phyloP scores from a whole-genome alignment of 2,113 vertebrate genomes.

The Coracopsis vasa region DNA sequence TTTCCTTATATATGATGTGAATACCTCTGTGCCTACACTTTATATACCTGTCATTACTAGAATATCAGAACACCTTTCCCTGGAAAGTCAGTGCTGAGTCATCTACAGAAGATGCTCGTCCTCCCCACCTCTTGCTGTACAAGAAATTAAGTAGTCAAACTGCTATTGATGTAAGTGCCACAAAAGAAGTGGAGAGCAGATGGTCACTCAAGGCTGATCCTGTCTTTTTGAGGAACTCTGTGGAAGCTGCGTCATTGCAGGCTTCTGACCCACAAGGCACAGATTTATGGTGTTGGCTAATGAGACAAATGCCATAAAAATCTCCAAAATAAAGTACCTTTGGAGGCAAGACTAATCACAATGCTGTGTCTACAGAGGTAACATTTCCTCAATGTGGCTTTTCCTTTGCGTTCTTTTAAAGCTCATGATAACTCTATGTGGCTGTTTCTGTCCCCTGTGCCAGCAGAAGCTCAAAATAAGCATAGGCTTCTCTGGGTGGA shows the following conservation, averaged over 20 bases:
- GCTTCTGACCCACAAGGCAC: background rate
- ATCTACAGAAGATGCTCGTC: background rate
- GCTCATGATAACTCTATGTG: background rate
- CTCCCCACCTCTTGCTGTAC: background rate
- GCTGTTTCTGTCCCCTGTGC: background rate
- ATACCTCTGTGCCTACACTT: background rate
- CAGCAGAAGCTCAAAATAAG: background rate
- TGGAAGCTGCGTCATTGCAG: background rate
- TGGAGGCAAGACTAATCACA: background rate
- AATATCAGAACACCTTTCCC: background rate
- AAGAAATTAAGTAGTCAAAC: background rate
- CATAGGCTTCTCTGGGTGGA: background rate
- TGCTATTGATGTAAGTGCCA: background rate
- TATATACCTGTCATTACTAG: background rate
- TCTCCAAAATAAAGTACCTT: background rate
- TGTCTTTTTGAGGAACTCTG: background rate
- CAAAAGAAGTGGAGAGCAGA: background rate
- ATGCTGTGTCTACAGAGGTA: background rate
- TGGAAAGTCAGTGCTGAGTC: conserved; percentile 9
- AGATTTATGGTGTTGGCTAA: background rate
- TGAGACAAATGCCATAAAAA: background rate
- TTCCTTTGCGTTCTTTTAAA: background rate
- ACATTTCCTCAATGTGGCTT: background rate
- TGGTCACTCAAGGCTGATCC: background rate
- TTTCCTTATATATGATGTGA: background rate